Evolutionary conservation across 2,797 vertebrate genomes (phyloP), one percentile per base, ranked within the genome.

Genomic region (Arrhamphus sclerolepis): DNA sequence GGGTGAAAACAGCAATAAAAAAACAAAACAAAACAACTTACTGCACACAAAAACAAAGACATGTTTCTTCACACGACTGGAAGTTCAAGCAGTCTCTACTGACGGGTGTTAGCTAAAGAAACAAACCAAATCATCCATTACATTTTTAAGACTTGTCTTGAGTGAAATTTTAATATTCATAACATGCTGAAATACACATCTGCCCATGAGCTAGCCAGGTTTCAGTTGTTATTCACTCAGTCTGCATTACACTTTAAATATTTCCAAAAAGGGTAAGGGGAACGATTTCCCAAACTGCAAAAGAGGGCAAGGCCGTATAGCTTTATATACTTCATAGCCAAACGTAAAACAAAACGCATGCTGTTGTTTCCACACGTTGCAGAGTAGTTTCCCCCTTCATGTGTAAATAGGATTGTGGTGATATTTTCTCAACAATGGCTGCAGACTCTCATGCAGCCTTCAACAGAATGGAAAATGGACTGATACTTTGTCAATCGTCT

Each of bases 301-400:
- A 52, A 55, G 57, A n/a, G 14, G 18, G 50, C 31, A 41, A 52
- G 16, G 60, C 26, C 44, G 41, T 18, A 7, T 47, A 38, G 39
- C 46, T 64, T 59, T 42, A 42, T 46, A n/a, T 2, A 41, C 54
- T 62, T 40, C 34, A 38, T 14, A 57, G 48, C 21, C 39, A 50
- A 80, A 88, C 60, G 61, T 61, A 85, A 22, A 78, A 70, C 60
- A 49, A 44, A 78, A 44, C 57, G 43, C 91, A 92, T 91, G 90
- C 89, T 57, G 67, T 58, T 78, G 62, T 40, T 81, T 82, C 70
- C 77, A 75, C 58, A 78, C 78, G 4, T 24, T 72, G 81, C 74
- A 63, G 31, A 85, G 76, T 55, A 84, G 77, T 81, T 87, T 84
- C 75, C 86, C n/a, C 82, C 70, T 67, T 73, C 8, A 62, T 42